Base-by-base conservation (phyloP, 2,797 vertebrate species). In the Decapterus maruadsi region DNA sequence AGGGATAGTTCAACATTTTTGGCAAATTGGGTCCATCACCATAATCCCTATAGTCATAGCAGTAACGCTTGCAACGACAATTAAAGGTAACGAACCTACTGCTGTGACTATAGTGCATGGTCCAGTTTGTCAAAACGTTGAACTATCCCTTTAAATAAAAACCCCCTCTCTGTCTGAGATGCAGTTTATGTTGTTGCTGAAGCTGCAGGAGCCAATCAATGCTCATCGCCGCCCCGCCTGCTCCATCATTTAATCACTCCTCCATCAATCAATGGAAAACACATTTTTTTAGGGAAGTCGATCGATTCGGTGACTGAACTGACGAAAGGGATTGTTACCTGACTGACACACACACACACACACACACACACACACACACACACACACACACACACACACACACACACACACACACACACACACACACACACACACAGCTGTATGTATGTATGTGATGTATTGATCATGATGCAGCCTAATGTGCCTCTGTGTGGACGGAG, bases 231-330 rank as follows among this genome's bases (percentile, higher is more conserved):
- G 6, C 83, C 22, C 0, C 38, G 1, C 26, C 59, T 71, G 63
- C 75, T 90, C 81, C 55, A 78, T 89, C 84, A 85, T 85, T 81
- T 83, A 80, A 89, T 89, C 86, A 90, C 77, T 65, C 64, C 31
- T 10, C 70, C 65, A 80, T 81, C 87, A 86, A 90, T 91, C 88
- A 86, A 89, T 91, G 78, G 56, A 84, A 89, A 91, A 81, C 80
- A 82, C 80, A 85, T 26, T 26, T 87, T 90, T 90, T 88, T 80
- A 69, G 70, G 50, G 80, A 80, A 87, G 57, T 68, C 4, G 40
- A 81, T 91, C 89, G 31, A 89, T 84, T 36, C 0, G 73, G 85
- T 83, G 84, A 84, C 77, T 80, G n/a, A 67, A 80, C 65, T 50
- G 73, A 81, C 53, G 22, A 68, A 60, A 77, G 75, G 72, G 75